These are phyloP conservation scores for Chrysomela aeneicollis DNA, from an alignment of 2,888 invertebrate genomes.

Conservation along the genomic window DNA sequence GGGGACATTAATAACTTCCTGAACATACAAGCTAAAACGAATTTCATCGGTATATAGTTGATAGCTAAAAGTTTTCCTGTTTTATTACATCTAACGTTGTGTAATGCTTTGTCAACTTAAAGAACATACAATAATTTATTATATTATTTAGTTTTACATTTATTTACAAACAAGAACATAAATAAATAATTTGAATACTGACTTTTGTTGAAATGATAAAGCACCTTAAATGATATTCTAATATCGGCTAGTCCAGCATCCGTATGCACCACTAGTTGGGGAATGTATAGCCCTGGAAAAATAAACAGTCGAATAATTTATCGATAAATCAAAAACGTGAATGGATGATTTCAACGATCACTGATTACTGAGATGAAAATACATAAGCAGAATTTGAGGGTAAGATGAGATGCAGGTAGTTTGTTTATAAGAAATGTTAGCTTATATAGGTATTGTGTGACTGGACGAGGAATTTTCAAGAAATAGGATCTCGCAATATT, in stretches of 20 bases:
- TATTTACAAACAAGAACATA: slow-evolving; percentile 40
- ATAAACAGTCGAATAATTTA: slow-evolving; percentile 33
- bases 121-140: slow-evolving; percentile 6
- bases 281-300: slow-evolving; percentile 59
- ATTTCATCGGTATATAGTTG: too few relatives aligned
- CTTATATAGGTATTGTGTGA: too few relatives aligned
- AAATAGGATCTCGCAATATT: too few relatives aligned
- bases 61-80: too few relatives aligned
- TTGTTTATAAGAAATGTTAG: too few relatives aligned
- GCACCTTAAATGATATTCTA: slow-evolving; percentile 34
- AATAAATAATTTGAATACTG: slow-evolving; percentile 41
- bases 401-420: too few relatives aligned
- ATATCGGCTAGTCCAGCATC: slow-evolving; percentile 56
- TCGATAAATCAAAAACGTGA: background rate
- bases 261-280: slow-evolving; percentile 55
- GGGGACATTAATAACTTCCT: too few relatives aligned
- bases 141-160: slow-evolving; percentile 3
- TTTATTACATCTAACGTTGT: too few relatives aligned
- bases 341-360: background rate
- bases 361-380: background rate
- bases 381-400: background rate
- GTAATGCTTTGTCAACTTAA: background rate
- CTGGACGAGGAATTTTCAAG: too few relatives aligned
- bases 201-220: slow-evolving; percentile 5
- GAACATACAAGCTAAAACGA: too few relatives aligned